Evolutionary conservation across 2,797 vertebrate genomes (phyloP).

Genomic region (Decapterus maruadsi): DNA sequence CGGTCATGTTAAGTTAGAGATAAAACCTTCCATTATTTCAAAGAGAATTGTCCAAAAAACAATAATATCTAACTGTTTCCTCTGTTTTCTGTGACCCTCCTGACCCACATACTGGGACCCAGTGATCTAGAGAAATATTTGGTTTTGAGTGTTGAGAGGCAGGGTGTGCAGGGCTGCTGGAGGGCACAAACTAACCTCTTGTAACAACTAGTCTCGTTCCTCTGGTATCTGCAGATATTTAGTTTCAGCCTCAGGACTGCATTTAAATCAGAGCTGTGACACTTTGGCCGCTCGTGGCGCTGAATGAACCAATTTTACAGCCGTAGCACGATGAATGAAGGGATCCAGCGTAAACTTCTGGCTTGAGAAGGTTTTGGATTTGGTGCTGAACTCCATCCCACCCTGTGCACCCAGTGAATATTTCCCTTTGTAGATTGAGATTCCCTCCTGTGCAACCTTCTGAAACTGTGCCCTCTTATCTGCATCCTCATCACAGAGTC

Average conservation of each 20-base stretch:
- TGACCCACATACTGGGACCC: not conserved
- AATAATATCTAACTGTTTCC: not conserved
- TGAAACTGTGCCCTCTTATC: conserved; percentile 59
- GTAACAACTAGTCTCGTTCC: conserved; percentile 8
- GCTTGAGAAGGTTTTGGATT: conserved; percentile 51
- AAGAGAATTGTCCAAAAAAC: not conserved
- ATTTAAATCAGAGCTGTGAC: conserved; percentile 50
- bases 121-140: conserved; percentile 10
- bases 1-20: not conserved
- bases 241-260: conserved; percentile 28
- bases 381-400: conserved; percentile 60
- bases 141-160: not conserved
- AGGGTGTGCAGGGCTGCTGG: not conserved
- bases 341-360: conserved; percentile 41
- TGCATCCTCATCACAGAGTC: conserved; percentile 58
- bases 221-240: conserved; percentile 30
- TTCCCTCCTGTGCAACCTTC: conserved; percentile 12
- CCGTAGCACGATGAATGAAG: conserved; percentile 49
- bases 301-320: conserved; percentile 37
- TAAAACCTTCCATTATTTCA: not conserved
- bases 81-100: not conserved
- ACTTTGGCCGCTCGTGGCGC: conserved; percentile 25
- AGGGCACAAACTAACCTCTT: not conserved
- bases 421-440: conserved; percentile 57
- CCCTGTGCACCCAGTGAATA: conserved; percentile 20